Base-by-base conservation (phyloP, 2,888 invertebrate genomes). In the Campopleginae sp. region DNA sequence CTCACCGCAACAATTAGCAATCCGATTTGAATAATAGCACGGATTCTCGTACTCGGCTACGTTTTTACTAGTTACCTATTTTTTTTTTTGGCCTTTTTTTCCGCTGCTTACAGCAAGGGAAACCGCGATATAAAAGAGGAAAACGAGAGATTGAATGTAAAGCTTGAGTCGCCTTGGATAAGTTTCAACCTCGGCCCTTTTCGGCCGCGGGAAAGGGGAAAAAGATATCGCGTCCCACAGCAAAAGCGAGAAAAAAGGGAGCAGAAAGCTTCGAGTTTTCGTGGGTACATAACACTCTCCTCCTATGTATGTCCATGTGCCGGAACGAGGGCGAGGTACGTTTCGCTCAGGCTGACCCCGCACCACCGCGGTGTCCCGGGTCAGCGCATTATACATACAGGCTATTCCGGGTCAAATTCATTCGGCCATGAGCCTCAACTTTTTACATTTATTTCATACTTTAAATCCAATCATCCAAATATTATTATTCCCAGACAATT, bases 131-230 rank as follows among this genome's bases (percentile, higher is more conserved):
- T 19, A 48, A 44, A 70, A 23, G 27, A 23, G 71, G 33, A 70
- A 72, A 33, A 68, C 61, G 17, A 63, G 44, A 65, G 75, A 61
- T 51, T n/a, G 33, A 75, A 58, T 46, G 54, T 61, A 83, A 83
- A 75, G 65, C 76, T 72, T 58, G n/a, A 23, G 77, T 84, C 72
- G 72, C 72, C 80, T 80, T 77, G 80, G 72, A 72, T 77, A 80
- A 81, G 68, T 84, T 84, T 84, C 76, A 84, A 77, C 84, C 77
- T 84, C 84, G 84, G 80, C 84, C 77, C 61, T 78, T 84, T 74
- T 84, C 61, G 33, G 54, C 23, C 48, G 61, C 23, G 44, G 42
- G 48, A 44, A 54, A 51, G 31, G 27, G 27, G 74, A 19, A 14
- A 61, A 51, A 76, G 48, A 54, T 38, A 44, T 63, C 2, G 19